Percentiles rank a stretch among this genome's conserved stretches.
These are phyloP conservation scores for Zoanthus sansibaricus DNA, from an alignment of 92 coral and sea anemone species.

Conservation along the genomic window DNA sequence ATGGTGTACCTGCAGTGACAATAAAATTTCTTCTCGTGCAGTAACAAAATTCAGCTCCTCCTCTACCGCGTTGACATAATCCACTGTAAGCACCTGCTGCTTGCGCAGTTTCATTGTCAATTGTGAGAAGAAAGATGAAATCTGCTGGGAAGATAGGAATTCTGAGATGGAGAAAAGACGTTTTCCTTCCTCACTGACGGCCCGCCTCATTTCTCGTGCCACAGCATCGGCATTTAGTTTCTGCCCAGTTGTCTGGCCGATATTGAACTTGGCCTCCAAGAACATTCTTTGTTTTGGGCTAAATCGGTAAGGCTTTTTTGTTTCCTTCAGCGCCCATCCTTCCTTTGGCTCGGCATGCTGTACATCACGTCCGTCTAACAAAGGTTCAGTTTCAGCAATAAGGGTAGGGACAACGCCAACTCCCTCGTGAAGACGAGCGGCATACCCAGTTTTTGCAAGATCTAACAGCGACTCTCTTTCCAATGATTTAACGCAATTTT, in stretches of 20 bases:
- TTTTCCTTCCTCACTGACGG: neutral
- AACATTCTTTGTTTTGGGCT: neutral
- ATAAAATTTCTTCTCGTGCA: neutral
- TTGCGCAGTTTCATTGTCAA: constrained; percentile 6
- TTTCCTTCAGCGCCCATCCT: constrained; percentile 8
- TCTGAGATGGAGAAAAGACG: constrained; percentile 12
- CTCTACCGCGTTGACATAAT: neutral
- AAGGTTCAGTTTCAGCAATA: neutral
- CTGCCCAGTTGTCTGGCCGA: too few species aligned
- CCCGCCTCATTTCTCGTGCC: neutral
- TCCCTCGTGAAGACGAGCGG: constrained; percentile 54
- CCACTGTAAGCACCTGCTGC: neutral
- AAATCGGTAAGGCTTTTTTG: neutral
- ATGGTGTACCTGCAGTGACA: neutral
- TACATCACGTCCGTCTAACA: neutral
- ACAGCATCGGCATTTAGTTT: too few species aligned
- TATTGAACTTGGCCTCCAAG: too few species aligned
- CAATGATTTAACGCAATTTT: constrained; percentile 30
- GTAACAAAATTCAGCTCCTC: neutral
- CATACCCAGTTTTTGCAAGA: constrained; percentile 59
- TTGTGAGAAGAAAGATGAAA: constrained; percentile 9
- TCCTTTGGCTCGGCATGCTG: neutral
- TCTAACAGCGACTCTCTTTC: constrained; percentile 65
- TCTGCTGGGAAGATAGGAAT: constrained; percentile 4
- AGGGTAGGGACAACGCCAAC: constrained; percentile 57